A percentile compares a stretch with the other conserved stretches of the same genome.
These are phyloP conservation scores for Setophaga coronata DNA, from an alignment of 2,113 vertebrate genomes.

Conservation along the genomic window DNA sequence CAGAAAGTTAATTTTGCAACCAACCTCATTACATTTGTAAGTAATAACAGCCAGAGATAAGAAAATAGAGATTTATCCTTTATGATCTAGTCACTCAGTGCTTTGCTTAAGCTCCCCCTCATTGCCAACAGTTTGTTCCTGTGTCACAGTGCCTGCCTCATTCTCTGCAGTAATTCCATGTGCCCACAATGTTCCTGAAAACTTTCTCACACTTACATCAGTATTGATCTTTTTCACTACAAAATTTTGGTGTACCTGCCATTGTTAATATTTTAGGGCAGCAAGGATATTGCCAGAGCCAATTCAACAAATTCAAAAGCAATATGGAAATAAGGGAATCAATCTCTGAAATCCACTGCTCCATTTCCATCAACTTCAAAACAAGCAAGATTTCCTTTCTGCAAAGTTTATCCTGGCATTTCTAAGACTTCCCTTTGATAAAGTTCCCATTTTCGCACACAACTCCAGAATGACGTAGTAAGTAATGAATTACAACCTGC, in stretches of 20 bases:
- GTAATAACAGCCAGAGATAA: slow-evolving; percentile 29
- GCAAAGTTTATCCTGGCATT: neutral
- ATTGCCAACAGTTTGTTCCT: neutral
- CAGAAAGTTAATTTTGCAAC: slow-evolving; percentile 67
- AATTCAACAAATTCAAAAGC: neutral
- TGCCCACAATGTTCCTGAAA: neutral
- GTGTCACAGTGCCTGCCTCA: neutral
- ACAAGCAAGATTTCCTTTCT: neutral
- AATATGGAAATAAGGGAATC: neutral
- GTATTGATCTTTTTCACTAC: neutral
- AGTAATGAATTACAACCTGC: neutral
- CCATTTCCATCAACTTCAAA: neutral
- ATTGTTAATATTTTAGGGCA: neutral
- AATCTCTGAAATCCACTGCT: neutral
- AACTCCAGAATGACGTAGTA: neutral
- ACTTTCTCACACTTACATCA: neutral
- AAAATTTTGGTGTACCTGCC: neutral
- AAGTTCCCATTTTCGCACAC: neutral
- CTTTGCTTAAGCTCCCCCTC: neutral
- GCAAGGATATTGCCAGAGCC: neutral
- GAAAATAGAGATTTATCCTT: slow-evolving; percentile 26
- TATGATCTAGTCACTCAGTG: neutral
- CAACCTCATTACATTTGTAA: slow-evolving; percentile 56
- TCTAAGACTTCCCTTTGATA: neutral
- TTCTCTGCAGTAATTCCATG: neutral